Conservation (phyloP, 2,113 vertebrate genomes). For the human (Homo sapiens) region DNA sequence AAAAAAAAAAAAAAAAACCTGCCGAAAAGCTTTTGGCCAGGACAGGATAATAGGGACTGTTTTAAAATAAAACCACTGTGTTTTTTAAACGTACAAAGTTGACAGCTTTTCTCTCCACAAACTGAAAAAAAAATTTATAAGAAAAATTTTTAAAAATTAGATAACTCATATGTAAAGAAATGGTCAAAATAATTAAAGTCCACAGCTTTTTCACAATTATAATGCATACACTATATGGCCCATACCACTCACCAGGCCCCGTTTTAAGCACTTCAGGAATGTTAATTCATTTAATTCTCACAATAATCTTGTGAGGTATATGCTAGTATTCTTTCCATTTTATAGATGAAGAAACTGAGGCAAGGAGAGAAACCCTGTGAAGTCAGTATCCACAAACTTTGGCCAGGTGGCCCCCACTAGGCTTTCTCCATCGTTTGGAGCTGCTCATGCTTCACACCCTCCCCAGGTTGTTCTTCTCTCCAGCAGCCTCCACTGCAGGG, state of each 20-base stretch:
- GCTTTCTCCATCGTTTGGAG: no score
- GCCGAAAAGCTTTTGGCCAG: neutral
- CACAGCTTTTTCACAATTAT: neutral
- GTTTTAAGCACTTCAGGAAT: conserved; percentile 28
- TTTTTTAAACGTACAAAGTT: neutral
- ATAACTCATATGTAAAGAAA: neutral
- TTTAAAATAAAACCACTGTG: conserved; percentile 50
- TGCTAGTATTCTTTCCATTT: neutral
- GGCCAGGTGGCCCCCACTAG: neutral
- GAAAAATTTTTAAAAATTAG: neutral
- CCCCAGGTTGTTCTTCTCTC: neutral
- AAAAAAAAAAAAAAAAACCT: neutral
- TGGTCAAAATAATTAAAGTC: neutral
- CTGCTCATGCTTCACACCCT: neutral
- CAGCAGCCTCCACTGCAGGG: neutral
- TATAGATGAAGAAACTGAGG: neutral
- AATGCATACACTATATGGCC: neutral
- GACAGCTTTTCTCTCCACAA: neutral
- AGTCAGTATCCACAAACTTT: neutral
- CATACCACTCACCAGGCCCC: neutral
- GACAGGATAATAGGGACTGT: neutral
- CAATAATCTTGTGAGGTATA: neutral
- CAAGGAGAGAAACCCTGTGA: neutral
- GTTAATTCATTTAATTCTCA: neutral
- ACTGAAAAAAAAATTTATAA: neutral